Base-by-base conservation (phyloP, 2,888 invertebrate species). In the Arge pagana region DNA sequence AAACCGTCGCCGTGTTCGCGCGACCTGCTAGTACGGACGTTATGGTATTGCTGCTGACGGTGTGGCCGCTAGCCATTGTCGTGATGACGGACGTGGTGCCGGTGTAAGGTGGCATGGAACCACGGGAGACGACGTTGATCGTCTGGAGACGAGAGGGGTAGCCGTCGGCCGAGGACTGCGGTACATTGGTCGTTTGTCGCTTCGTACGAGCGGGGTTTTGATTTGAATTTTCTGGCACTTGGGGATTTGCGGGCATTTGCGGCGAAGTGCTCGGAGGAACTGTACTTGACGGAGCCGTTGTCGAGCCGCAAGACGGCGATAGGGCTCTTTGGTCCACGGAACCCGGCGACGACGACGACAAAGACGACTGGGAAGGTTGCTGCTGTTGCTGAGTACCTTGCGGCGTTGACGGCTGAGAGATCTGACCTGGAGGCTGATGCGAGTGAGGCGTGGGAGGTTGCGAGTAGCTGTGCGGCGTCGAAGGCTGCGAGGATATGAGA, bases 21-120 rank as follows among this genome's bases (percentile, higher is more conserved):
- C 85, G 82, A 3, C 89, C 89, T 2, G 89, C 89, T 55, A 89
- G 73, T 2, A 90, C 90, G 0, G 87, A 89, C 0, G 91, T 92
- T 15, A 91, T 88, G 0, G 91, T 90, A 68, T 90, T 90, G 60
- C 90, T 83, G 26, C 88, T 88, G 2, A 85, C 86, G 0, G 89
- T 89, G 68, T 88, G 85, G 6, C 89, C 86, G 67, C 88, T 87
- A 0, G 88, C 88, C 82, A 84, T 83, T 1, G 83, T 83, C 1
- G 83, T 83, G 10, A 83, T 82, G 10, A 82, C 66, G 10, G 80
- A 76, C 1, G 75, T 74, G 26, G 67, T 57, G 19, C 70, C 59
- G n/a, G 58, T 61, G 28, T 68, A 68, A 7, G 66, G 61, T 21
- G 66, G 63, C 23, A 67, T 61, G 2, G 67, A 58, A 21, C 68